Evolutionary conservation across 2,113 vertebrate genomes (phyloP).

Genomic region (Ursus arctos): DNA sequence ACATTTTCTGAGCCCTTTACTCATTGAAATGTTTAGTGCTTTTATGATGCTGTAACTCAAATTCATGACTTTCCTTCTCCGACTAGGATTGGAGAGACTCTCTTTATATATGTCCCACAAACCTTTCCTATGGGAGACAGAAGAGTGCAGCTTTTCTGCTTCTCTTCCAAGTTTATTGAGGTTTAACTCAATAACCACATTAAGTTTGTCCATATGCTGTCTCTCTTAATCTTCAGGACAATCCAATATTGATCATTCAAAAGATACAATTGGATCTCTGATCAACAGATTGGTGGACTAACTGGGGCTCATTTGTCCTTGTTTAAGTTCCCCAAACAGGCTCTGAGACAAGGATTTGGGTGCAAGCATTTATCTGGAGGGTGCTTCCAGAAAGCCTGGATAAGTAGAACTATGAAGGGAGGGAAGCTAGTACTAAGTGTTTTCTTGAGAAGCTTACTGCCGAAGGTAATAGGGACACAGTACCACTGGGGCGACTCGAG

Average conservation of each 20-base stretch:
- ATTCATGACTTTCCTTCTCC: not conserved
- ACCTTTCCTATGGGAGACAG: not conserved
- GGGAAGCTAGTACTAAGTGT: not conserved
- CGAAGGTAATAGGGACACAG: not conserved
- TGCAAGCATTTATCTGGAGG: not conserved
- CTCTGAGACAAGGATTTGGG: not conserved
- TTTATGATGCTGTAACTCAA: not conserved
- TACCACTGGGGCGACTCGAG: not conserved
- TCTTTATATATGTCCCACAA: not conserved
- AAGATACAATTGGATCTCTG: not conserved
- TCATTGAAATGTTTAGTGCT: not conserved
- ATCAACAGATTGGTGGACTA: not conserved
- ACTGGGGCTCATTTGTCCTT: not conserved
- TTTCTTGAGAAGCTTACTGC: not conserved
- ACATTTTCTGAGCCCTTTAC: not conserved
- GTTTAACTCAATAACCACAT: not conserved
- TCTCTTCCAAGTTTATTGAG: not conserved
- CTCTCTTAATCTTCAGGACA: constrained; percentile 8
- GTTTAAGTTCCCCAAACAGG: not conserved
- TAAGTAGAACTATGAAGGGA: not conserved
- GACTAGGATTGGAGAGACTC: not conserved
- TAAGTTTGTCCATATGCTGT: not conserved
- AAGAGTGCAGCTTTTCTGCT: not conserved
- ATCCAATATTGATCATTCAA: not conserved
- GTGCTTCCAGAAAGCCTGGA: not conserved